Conservation (phyloP, 2,888 invertebrate species). For the Eupithecia exiguata region DNA sequence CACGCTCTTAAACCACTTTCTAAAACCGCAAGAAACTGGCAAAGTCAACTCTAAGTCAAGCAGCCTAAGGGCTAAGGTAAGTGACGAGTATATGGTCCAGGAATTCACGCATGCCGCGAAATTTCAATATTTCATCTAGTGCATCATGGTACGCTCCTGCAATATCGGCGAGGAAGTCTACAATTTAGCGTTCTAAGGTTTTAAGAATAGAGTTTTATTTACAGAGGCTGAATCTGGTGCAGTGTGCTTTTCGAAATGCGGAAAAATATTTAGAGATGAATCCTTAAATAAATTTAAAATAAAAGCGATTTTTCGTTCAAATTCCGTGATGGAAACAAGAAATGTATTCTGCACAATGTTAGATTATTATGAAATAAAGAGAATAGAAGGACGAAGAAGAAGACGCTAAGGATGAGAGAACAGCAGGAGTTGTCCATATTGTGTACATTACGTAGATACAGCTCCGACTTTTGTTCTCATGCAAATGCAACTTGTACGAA, state of each 20-base stretch:
- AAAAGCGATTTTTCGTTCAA: background rate
- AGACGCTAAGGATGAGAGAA: background rate
- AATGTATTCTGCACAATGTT: background rate
- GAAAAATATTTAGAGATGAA: constrained; percentile 2
- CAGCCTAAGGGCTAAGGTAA: constrained; percentile 32
- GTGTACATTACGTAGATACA: constrained; percentile 15
- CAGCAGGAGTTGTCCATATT: constrained; percentile 10
- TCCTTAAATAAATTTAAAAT: background rate
- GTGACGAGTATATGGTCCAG: constrained; percentile 38
- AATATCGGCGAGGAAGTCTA: constrained; percentile 11
- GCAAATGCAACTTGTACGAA: constrained; percentile 76
- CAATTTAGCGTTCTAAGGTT: constrained; percentile 11
- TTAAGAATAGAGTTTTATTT: constrained; percentile 11
- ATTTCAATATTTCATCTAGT: constrained; percentile 68
- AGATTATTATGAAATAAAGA: too few species aligned
- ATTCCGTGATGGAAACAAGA: background rate
- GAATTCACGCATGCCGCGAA: constrained; percentile 54
- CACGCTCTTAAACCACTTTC: constrained; percentile 45
- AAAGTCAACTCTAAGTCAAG: constrained; percentile 44
- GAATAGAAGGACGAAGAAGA: background rate
- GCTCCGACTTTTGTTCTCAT: constrained; percentile 63
- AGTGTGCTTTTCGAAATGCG: constrained; percentile 11
- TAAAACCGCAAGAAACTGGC: background rate
- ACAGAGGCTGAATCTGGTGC: background rate
- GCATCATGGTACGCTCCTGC: constrained; percentile 56